Percentiles rank a stretch among this genome's conserved stretches.
phyloP scores from a whole-genome alignment of 2,113 vertebrate species.

The Eptesicus fuscus region DNA sequence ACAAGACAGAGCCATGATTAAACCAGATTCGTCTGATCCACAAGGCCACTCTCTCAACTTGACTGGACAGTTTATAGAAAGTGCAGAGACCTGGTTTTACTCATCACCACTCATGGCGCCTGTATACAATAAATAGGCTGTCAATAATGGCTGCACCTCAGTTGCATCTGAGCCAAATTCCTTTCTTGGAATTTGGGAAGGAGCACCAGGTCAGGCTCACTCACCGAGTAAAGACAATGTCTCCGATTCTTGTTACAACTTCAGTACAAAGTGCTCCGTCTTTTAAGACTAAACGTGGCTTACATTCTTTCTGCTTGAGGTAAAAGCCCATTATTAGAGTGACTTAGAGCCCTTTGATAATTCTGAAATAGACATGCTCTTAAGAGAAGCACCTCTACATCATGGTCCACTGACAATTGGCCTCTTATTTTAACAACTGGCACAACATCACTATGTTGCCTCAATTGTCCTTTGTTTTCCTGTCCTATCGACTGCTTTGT shows the following conservation, averaged over 20 bases:
- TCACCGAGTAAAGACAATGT: background rate
- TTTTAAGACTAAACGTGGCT: background rate
- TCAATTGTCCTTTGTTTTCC: slow-evolving; percentile 39
- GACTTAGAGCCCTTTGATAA: background rate
- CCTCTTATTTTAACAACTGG: slow-evolving; percentile 41
- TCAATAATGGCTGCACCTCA: background rate
- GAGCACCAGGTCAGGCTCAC: too few species aligned
- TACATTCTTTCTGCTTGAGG: background rate
- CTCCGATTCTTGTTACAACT: background rate
- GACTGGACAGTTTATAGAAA: background rate
- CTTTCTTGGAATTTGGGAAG: too few species aligned
- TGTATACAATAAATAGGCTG: background rate
- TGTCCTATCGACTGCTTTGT: background rate
- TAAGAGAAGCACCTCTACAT: background rate
- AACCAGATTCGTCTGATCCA: background rate
- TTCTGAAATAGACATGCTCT: background rate
- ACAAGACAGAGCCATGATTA: background rate
- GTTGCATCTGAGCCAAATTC: background rate
- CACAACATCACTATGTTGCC: background rate
- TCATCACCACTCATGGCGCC: background rate
- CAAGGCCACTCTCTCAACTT: background rate
- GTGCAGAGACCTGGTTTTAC: background rate
- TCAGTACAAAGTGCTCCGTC: background rate
- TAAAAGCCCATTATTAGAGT: background rate
- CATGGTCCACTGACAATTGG: background rate